Evolutionary conservation across 2,797 vertebrate genomes (phyloP).

Genomic region (Aplochiton taeniatus): DNA sequence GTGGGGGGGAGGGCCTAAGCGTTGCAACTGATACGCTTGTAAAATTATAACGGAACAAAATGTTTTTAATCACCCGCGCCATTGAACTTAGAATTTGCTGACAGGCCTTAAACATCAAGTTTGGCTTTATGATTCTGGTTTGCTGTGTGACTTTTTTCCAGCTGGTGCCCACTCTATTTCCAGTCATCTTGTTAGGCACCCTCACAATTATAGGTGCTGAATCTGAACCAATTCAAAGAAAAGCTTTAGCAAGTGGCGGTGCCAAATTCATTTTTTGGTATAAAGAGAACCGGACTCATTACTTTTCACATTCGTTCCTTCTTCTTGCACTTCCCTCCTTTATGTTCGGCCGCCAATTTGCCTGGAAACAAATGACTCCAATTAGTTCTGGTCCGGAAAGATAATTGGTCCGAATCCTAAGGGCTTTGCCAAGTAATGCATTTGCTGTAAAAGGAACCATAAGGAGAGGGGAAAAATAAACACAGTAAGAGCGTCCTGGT

Average conservation of each 20-base stretch:
- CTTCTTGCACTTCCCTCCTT: conserved; percentile 7
- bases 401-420: conserved; percentile 47
- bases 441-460: conserved; percentile 32
- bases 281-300: background rate
- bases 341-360: conserved; percentile 46
- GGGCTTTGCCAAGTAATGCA: conserved; percentile 25
- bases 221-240: background rate
- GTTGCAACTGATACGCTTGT: background rate
- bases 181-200: background rate
- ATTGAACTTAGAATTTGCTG: background rate
- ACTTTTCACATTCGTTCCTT: conserved; percentile 6
- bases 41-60: background rate
- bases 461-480: conserved; percentile 15
- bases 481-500: background rate
- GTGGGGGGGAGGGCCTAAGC: background rate
- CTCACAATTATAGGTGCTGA: background rate
- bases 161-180: background rate
- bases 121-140: background rate
- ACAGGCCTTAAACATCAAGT: background rate
- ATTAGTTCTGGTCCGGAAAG: conserved; percentile 24
- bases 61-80: background rate
- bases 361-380: conserved; percentile 30
- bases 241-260: background rate
- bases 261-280: background rate
- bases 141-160: background rate